Evolutionary conservation across 2,888 invertebrate species (phyloP).

Genomic region (Cerastoderma edule): DNA sequence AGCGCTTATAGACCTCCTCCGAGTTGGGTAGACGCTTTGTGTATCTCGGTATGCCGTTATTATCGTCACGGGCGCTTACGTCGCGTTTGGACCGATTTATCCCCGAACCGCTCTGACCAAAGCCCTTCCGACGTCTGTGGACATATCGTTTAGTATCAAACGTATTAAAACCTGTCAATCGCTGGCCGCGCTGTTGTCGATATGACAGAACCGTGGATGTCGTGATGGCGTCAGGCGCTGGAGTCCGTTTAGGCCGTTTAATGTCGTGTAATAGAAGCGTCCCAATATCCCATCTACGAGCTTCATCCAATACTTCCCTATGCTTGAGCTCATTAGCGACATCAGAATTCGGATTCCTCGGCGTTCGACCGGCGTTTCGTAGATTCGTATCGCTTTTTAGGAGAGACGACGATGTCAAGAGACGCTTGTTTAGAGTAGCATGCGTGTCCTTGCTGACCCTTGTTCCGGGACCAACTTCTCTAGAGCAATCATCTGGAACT

Average conservation of each 20-base stretch:
- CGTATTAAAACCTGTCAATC: not conserved
- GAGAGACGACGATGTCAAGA: not conserved
- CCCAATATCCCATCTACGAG: slow-evolving; percentile 10
- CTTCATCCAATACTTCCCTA: slow-evolving; percentile 23
- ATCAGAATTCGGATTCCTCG: slow-evolving; percentile 1
- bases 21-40: slow-evolving; percentile 1
- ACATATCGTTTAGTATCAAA: too few relatives aligned
- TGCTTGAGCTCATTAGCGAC: slow-evolving; percentile 19
- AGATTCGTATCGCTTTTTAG: slow-evolving; percentile 16
- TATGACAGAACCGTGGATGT: not conserved
- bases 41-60: not conserved
- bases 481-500: too few relatives aligned
- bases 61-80: slow-evolving; percentile 2
- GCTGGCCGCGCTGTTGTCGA: not conserved
- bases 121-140: too few relatives aligned
- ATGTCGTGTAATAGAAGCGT: slow-evolving; percentile 16
- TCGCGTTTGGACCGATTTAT: slow-evolving; percentile 10
- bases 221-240: not conserved
- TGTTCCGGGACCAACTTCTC: too few relatives aligned
- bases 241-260: slow-evolving; percentile 23
- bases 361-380: not conserved
- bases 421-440: too few relatives aligned
- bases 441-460: too few relatives aligned
- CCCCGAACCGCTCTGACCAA: not conserved
- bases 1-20: slow-evolving; percentile 7